phyloP scores from a whole-genome alignment of 92 coral and sea anemone species.

The Epizoanthus rinbou region DNA sequence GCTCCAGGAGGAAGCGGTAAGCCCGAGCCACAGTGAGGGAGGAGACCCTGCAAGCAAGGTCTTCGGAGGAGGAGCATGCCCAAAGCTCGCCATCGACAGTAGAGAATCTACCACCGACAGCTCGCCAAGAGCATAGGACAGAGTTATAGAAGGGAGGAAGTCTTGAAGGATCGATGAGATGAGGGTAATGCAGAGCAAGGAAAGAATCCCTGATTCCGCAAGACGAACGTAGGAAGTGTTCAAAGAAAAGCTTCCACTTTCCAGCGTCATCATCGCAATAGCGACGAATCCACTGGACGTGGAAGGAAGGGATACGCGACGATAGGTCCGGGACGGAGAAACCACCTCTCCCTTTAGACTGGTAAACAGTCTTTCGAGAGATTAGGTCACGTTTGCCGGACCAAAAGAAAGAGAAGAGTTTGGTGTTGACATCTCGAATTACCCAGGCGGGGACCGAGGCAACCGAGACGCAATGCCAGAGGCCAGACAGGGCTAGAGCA shows the following conservation, averaged over 20 bases:
- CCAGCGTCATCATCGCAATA: neutral
- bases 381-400: neutral
- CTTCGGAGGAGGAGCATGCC: neutral
- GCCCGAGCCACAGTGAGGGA: neutral
- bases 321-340: conserved; percentile 1
- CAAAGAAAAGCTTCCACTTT: neutral
- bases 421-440: neutral
- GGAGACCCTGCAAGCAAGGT: neutral
- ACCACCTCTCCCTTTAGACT: neutral
- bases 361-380: neutral
- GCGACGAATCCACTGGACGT: conserved; percentile 11
- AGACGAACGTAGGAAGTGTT: neutral
- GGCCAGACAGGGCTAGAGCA: too few relatives aligned
- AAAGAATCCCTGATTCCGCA: neutral
- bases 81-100: neutral
- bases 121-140: neutral
- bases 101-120: conserved; percentile 5
- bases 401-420: neutral
- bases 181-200: neutral
- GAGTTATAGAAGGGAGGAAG: conserved; percentile 20
- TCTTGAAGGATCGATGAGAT: neutral
- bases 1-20: neutral
- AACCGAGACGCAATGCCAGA: conserved; percentile 6
- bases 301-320: neutral
- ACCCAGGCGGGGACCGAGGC: conserved; percentile 1